Evolutionary conservation across 2,797 vertebrate genomes (phyloP).

Genomic region (Lophotriccus pileatus): DNA sequence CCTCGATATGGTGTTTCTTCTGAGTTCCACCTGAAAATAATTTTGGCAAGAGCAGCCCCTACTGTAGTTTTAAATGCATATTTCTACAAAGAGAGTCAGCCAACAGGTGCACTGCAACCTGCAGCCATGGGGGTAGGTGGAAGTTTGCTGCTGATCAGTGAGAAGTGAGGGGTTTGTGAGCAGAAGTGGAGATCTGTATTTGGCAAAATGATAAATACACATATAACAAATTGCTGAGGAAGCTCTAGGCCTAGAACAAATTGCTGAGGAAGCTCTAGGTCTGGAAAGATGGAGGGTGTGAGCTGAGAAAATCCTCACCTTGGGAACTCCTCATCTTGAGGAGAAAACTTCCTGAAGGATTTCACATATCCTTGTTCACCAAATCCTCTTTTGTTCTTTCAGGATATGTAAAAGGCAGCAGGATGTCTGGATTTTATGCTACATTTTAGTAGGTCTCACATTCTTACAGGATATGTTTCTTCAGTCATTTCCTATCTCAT

Average conservation of each 20-base stretch:
- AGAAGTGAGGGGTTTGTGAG: background rate
- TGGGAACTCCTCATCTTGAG: background rate
- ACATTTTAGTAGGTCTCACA: background rate
- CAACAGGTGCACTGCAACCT: background rate
- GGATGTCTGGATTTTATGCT: background rate
- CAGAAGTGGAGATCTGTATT: background rate
- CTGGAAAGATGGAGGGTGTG: background rate
- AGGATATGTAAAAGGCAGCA: background rate
- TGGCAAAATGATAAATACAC: background rate
- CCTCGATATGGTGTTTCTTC: background rate
- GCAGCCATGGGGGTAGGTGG: background rate
- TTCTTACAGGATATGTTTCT: background rate
- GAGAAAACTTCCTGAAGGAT: background rate
- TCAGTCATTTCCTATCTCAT: background rate
- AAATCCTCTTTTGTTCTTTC: background rate
- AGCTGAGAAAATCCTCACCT: background rate
- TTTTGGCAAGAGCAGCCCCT: background rate
- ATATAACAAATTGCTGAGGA: background rate
- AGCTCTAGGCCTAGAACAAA: background rate
- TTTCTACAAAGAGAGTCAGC: background rate
- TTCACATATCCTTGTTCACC: background rate
- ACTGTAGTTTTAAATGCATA: background rate
- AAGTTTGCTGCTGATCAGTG: background rate
- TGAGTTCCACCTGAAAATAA: background rate
- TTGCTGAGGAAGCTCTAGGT: background rate